Evolutionary conservation across 2,797 vertebrate genomes (phyloP).

Genomic region (Cossypha dichroa): DNA sequence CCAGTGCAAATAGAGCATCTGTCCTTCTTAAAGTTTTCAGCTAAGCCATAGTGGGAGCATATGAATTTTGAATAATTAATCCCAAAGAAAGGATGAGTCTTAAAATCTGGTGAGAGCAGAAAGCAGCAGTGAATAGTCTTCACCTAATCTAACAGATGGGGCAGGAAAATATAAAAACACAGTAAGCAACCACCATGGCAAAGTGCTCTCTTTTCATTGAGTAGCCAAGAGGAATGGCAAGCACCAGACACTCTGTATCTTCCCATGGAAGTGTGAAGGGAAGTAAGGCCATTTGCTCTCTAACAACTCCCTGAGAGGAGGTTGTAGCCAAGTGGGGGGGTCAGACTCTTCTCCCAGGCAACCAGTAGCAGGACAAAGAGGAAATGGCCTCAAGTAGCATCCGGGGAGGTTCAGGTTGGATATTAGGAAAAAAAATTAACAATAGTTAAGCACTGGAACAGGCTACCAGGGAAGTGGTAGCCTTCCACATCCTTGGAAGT

Average conservation of each 20-base stretch:
- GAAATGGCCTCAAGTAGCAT: background rate
- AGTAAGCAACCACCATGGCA: background rate
- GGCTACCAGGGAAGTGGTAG: background rate
- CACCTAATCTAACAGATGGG: background rate
- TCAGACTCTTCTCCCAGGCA: background rate
- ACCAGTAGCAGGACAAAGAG: background rate
- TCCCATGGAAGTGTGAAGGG: background rate
- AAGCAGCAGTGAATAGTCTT: background rate
- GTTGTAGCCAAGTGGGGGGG: too few species aligned
- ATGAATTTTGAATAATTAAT: background rate
- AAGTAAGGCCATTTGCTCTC: background rate
- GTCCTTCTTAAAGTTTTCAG: background rate
- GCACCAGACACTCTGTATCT: fast-evolving
- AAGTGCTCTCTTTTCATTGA: background rate
- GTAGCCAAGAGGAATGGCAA: background rate
- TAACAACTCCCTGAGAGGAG: background rate
- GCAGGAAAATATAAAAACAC: background rate
- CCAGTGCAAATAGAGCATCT: background rate
- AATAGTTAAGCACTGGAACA: background rate
- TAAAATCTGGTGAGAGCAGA: background rate
- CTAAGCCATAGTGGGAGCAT: background rate
- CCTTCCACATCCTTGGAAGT: background rate
- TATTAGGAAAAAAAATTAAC: background rate
- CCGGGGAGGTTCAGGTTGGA: background rate
- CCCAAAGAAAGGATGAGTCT: background rate